Conservation (phyloP, 2,888 invertebrate species). For the Dascillus cervinus region DNA sequence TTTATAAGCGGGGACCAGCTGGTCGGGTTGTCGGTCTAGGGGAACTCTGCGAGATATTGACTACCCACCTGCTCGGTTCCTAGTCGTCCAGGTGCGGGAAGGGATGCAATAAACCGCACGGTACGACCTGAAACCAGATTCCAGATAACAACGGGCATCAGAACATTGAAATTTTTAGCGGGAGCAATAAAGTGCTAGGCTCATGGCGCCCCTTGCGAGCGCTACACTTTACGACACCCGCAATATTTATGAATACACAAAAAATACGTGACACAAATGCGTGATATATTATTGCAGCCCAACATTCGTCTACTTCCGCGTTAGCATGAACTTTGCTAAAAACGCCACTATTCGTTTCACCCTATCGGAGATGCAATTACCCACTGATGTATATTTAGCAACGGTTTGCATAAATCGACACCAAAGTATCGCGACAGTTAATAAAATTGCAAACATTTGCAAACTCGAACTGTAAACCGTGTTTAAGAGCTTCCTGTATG, state of each 20-base stretch:
- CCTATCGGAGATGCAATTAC: too few species aligned
- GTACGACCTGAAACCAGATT: conserved; percentile 21
- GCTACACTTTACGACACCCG: conserved; percentile 24
- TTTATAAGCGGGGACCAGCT: conserved; percentile 15
- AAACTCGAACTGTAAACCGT: too few species aligned
- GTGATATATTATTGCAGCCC: neutral
- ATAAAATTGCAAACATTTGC: too few species aligned
- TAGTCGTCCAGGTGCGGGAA: conserved; percentile 15
- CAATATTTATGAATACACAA: conserved; percentile 26
- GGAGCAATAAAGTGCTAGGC: conserved; percentile 24
- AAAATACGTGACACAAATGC: conserved; percentile 14
- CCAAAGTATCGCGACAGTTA: too few species aligned
- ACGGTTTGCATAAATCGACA: too few species aligned
- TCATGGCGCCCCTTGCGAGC: conserved; percentile 23
- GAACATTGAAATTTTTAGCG: conserved; percentile 24
- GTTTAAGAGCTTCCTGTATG: too few species aligned
- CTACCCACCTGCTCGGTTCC: conserved; percentile 14
- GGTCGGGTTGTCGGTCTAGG: conserved; percentile 13
- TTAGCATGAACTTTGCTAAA: too few species aligned
- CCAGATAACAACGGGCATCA: conserved; percentile 22
- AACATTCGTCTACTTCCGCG: neutral
- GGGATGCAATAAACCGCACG: conserved; percentile 20
- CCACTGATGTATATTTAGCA: too few species aligned
- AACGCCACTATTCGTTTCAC: too few species aligned
- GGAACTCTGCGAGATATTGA: conserved; percentile 15